Conservation (phyloP, 1,140 invertebrate genomes). For the Brachionus plicatilis region DNA sequence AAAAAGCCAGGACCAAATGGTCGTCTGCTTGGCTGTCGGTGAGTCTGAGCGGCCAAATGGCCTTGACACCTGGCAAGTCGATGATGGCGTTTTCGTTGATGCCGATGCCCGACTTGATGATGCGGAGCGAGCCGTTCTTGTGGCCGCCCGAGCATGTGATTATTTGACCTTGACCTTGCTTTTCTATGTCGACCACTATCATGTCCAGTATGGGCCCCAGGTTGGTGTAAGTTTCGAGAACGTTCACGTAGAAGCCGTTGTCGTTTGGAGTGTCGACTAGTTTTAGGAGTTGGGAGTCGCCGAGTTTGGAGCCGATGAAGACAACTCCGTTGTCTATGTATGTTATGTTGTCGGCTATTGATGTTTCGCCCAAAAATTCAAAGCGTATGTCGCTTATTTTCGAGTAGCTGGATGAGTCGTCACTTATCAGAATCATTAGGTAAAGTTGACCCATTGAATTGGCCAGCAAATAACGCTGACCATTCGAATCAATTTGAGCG, state of each 20-base stretch:
- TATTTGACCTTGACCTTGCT: conserved; percentile 79
- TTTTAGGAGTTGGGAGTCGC: conserved; percentile 91
- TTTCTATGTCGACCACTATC: conserved; percentile 83
- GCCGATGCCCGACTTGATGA: conserved; percentile 93
- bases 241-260: conserved; percentile 75
- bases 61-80: conserved; percentile 82
- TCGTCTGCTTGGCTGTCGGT: conserved; percentile 42
- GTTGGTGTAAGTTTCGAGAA: conserved; percentile 94
- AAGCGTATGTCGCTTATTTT: conserved; percentile 46
- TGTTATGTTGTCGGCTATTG: conserved; percentile 95
- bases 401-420: conserved; percentile 59
- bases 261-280: conserved; percentile 78
- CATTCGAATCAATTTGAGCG: conserved; percentile 82
- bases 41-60: conserved; percentile 37
- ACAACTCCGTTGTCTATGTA: conserved; percentile 97
- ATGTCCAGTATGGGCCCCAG: conserved; percentile 95
- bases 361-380: conserved; percentile 64
- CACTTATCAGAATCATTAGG: conserved; percentile 86
- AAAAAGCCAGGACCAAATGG: conserved; percentile 46
- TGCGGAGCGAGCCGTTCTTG: conserved; percentile 91
- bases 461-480: conserved; percentile 82
- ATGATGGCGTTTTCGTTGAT: conserved; percentile 95
- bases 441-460: conserved; percentile 90
- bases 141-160: conserved; percentile 95
- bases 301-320: conserved; percentile 89